Base-by-base conservation (phyloP, 1,140 invertebrate species). In the Antheraea mylitta region DNA sequence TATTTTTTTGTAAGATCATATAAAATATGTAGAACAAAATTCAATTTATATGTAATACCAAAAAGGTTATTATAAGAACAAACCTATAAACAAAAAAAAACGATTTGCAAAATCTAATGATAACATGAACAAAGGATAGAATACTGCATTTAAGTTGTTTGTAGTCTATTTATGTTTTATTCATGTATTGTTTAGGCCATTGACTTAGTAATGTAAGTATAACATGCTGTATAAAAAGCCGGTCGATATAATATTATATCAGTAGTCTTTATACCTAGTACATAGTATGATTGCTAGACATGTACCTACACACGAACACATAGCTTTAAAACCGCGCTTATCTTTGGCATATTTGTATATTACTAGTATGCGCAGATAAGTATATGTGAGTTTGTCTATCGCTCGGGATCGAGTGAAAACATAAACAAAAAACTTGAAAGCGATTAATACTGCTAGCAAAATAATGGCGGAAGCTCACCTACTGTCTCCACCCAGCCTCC, bases 401-500 rank as follows among this genome's bases (percentile, higher is more conserved):
- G 58, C 59, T 65, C 42, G 63, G 36, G 61, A 61, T 69, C 42
- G 59, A 64, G 65, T 48, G 63, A 69, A 68, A 73, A 67, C 71
- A 72, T 78, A 77, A 81, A 81, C 75, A 79, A 74, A 66, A 77
- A 77, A 73, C 65, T 77, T 72, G 70, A 80, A 82, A 82, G 78
- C 75, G 79, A 82, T 73, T 76, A 72, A 77, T 69, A 80, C 76
- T 60, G 69, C 68, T 79, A 69, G 78, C 62, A 76, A 79, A 82
- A 80, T 74, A 84, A 85, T 87, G 85, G 82, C 88, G 82, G 86
- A 85, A 87, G 81, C 80, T 87, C 80, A 78, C 81, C 79, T 74
- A 83, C 78, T 81, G 84, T 89, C 88, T 89, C 85, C 86, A 89
- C 87, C 89, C 89, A 87, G 81, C 87, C 85, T 89, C 87, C 90